Evolutionary conservation across 2,113 vertebrate species (phyloP).

Genomic region (Pimephales promelas): DNA sequence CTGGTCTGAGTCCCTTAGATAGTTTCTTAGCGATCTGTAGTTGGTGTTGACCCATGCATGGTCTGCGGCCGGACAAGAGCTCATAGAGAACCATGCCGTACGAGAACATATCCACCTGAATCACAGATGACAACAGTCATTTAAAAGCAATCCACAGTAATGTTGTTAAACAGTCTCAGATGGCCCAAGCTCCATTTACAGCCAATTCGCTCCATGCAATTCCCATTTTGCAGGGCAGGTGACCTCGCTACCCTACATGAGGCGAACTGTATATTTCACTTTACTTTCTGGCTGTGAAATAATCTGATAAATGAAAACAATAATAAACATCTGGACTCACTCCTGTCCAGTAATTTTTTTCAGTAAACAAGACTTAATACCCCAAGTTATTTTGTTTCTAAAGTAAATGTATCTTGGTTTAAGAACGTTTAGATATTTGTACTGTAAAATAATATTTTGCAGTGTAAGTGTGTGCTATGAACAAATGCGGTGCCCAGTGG

Average conservation of each 20-base stretch:
- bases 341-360: background rate
- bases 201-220: background rate
- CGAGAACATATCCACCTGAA: slow-evolving; percentile 97
- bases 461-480: background rate
- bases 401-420: background rate
- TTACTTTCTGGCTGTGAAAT: background rate
- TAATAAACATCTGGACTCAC: background rate
- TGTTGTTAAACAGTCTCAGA: background rate
- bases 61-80: slow-evolving; percentile 87
- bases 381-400: background rate
- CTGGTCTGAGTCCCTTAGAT: slow-evolving; percentile 88
- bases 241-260: background rate
- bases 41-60: slow-evolving; percentile 88
- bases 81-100: slow-evolving; percentile 97
- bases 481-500: background rate
- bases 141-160: background rate
- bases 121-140: background rate
- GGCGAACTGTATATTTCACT: background rate
- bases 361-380: background rate
- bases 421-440: background rate
- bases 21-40: slow-evolving; percentile 94
- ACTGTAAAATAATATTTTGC: background rate
- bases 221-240: background rate
- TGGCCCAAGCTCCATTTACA: background rate
- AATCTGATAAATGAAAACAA: background rate